Conservation (phyloP, 2,888 invertebrate species). For the Minunthozetes semirufus region DNA sequence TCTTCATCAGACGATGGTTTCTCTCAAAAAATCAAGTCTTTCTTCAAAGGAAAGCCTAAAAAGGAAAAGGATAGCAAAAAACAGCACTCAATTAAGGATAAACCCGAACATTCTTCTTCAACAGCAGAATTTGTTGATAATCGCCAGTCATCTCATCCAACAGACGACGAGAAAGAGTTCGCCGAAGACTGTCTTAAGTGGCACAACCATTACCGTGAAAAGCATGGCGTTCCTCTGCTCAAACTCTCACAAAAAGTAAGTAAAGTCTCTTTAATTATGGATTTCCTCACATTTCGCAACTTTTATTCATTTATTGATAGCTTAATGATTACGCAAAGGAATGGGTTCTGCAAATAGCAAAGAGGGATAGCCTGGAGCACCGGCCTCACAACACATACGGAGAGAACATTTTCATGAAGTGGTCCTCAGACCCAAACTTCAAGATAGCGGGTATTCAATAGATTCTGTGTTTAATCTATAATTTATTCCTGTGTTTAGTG, state of each 20-base stretch:
- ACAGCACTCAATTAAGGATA: background rate
- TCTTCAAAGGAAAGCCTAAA: background rate
- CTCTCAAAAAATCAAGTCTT: constrained; percentile 8
- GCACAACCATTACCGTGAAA: constrained; percentile 42
- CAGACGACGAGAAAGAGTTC: constrained; percentile 38
- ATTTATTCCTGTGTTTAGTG: no score
- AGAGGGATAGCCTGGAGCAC: constrained; percentile 62
- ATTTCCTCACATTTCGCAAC: background rate
- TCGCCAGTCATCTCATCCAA: background rate
- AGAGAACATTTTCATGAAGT: constrained; percentile 68
- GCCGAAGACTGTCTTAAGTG: constrained; percentile 40
- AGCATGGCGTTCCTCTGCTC: constrained; percentile 41
- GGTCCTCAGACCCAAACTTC: constrained; percentile 61
- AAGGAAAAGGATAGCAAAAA: background rate
- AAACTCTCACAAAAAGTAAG: constrained; percentile 41
- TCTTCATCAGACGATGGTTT: constrained; percentile 10
- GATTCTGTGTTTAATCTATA: no score
- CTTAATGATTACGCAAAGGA: constrained; percentile 60
- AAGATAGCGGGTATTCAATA: constrained; percentile 55
- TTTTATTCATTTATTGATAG: constrained; percentile 46
- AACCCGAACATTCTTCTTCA: background rate
- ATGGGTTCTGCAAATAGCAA: constrained; percentile 65
- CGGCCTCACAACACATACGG: constrained; percentile 70
- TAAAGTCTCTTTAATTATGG: background rate
- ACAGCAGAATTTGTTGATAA: background rate